Conservation (phyloP, 2,113 vertebrate species). For the Rhizomys pruinosus region DNA sequence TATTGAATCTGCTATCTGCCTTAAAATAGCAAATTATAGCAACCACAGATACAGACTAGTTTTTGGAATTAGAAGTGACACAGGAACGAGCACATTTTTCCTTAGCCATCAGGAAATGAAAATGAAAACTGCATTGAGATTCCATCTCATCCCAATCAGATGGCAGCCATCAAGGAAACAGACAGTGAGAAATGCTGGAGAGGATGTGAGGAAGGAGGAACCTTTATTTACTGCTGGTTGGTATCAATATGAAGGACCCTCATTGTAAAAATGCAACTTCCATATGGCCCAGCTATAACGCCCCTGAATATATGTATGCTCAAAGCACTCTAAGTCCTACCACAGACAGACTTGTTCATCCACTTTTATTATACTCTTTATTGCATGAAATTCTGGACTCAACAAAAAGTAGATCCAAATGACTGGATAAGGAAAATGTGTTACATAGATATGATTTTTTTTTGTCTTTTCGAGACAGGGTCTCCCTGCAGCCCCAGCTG, state of each 20-base stretch:
- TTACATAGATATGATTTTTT: no score
- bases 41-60: neutral
- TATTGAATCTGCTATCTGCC: neutral
- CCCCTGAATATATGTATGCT: neutral
- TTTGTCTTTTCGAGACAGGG: no score
- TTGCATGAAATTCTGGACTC: no score
- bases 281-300: neutral
- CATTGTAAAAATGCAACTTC: neutral
- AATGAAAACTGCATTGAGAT: neutral
- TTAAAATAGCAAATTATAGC: conserved; percentile 43
- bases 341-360: neutral
- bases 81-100: neutral
- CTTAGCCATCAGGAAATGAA: neutral
- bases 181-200: neutral
- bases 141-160: neutral
- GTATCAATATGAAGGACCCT: neutral
- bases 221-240: neutral
- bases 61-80: conserved; percentile 33
- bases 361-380: neutral
- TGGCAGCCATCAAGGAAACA: neutral
- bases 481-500: no score
- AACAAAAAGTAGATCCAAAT: neutral
- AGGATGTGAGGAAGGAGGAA: neutral
- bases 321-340: neutral
- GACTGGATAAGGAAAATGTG: neutral